phyloP scores from a whole-genome alignment of 2,888 invertebrate species.

The Nomada fucata region DNA sequence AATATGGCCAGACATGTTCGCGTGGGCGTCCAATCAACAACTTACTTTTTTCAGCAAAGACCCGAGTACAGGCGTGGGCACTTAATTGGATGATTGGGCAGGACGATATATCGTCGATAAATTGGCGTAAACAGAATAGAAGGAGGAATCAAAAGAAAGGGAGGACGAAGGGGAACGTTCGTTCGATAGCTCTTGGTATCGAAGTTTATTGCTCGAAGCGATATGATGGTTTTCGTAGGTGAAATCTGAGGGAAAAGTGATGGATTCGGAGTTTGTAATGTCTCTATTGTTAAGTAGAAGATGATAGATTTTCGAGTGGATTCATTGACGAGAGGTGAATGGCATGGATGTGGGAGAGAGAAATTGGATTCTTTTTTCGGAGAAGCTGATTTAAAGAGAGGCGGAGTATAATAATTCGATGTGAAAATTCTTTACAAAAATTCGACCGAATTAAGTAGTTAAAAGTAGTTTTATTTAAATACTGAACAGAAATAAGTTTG shows the following conservation, averaged over 20 bases:
- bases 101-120: conserved; percentile 71
- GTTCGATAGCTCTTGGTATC: background rate
- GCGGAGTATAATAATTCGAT: background rate
- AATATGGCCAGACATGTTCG: conserved; percentile 6
- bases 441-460: background rate
- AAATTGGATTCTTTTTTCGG: no score
- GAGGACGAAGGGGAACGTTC: background rate
- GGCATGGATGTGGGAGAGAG: no score
- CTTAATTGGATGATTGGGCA: conserved; percentile 78
- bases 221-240: background rate
- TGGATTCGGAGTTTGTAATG: background rate
- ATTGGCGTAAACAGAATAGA: conserved; percentile 60
- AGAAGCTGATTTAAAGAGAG: no score
- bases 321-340: no score
- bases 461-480: no score
- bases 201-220: background rate
- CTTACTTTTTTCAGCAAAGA: conserved; percentile 63
- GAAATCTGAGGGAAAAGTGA: background rate
- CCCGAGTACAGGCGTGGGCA: conserved; percentile 73
- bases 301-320: no score
- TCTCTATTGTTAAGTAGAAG: no score
- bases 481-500: no score
- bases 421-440: background rate
- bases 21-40: conserved; percentile 71
- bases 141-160: background rate